Conservation (phyloP, 2,888 invertebrate genomes). For the Neoaliturus tenellus region DNA sequence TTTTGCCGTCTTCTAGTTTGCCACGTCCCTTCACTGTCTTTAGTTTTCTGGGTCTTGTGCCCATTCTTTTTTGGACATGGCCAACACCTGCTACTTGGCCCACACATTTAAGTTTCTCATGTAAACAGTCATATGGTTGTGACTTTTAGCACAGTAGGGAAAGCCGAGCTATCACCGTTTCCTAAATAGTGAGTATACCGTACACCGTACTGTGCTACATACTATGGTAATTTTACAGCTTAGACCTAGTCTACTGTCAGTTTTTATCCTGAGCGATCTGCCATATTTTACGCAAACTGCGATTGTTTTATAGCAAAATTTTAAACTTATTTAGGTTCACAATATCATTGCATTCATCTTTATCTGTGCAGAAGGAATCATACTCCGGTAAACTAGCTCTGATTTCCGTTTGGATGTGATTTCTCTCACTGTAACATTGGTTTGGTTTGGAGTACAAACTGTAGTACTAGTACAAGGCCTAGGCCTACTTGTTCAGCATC, state of each 20-base stretch:
- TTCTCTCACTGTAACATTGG: neutral
- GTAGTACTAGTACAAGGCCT: constrained; percentile 28
- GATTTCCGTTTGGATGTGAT: constrained; percentile 5
- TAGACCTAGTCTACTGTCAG: constrained; percentile 23
- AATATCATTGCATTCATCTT: neutral
- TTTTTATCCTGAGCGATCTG: neutral
- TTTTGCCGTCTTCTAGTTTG: constrained; percentile 55
- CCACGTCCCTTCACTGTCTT: constrained; percentile 18
- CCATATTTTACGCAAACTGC: constrained; percentile 1
- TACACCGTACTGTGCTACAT: no score
- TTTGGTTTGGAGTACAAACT: constrained; percentile 13
- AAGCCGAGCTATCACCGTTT: no score
- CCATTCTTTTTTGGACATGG: no score
- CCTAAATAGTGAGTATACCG: no score
- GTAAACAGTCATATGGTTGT: constrained; percentile 51
- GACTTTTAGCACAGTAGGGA: neutral
- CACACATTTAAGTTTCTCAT: constrained; percentile 47
- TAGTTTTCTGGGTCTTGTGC: constrained; percentile 57
- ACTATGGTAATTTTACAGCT: constrained; percentile 16
- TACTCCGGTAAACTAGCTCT: constrained; percentile 26
- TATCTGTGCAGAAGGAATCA: neutral
- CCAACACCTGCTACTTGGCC: no score
- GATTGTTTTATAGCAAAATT: neutral
- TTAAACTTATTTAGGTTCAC: constrained; percentile 6
- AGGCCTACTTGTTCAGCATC: constrained; percentile 23